These are phyloP conservation scores for Caenorhabditis uteleia DNA, from an alignment of 2,888 invertebrate genomes.

Conservation along the genomic window DNA sequence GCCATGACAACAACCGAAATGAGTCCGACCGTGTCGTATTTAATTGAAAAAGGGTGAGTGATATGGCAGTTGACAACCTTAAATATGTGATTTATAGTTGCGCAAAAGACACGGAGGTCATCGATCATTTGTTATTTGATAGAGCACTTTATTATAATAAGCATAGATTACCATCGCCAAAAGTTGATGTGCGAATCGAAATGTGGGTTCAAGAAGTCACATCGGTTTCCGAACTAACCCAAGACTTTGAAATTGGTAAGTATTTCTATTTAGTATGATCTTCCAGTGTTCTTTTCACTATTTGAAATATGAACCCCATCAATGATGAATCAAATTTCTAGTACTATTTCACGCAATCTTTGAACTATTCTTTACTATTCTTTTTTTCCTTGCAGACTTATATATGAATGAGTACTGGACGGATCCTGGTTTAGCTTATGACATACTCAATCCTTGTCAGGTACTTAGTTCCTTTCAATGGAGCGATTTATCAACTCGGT, in stretches of 20 bases:
- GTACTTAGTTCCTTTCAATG: slow-evolving; percentile 1
- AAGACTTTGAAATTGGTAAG: slow-evolving; percentile 68
- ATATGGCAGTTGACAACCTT: not conserved
- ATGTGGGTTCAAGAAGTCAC: slow-evolving; percentile 70
- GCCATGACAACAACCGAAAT: slow-evolving; percentile 28
- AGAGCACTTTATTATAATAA: slow-evolving; percentile 62
- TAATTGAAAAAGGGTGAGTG: slow-evolving; percentile 32
- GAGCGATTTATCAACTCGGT: not conserved
- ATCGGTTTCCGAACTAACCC: slow-evolving; percentile 67
- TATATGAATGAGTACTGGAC: slow-evolving; percentile 70
- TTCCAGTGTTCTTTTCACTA: slow-evolving; percentile 2
- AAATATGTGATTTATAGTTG: slow-evolving; percentile 44
- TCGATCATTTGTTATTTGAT: slow-evolving; percentile 66
- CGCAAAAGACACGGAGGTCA: slow-evolving; percentile 69
- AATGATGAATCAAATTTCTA: slow-evolving; percentile 1
- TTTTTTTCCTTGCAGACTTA: slow-evolving; percentile 58
- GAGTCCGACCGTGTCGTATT: slow-evolving; percentile 37
- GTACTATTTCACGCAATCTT: not conserved
- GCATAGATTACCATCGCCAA: slow-evolving; percentile 61
- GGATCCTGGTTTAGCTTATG: slow-evolving; percentile 66
- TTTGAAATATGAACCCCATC: not conserved
- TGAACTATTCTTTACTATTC: slow-evolving; percentile 1
- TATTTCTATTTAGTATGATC: no score
- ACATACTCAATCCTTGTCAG: slow-evolving; percentile 68
- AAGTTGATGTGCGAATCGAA: slow-evolving; percentile 66